phyloP scores from a whole-genome alignment of 2,113 vertebrate genomes.

The Cariama cristata region DNA sequence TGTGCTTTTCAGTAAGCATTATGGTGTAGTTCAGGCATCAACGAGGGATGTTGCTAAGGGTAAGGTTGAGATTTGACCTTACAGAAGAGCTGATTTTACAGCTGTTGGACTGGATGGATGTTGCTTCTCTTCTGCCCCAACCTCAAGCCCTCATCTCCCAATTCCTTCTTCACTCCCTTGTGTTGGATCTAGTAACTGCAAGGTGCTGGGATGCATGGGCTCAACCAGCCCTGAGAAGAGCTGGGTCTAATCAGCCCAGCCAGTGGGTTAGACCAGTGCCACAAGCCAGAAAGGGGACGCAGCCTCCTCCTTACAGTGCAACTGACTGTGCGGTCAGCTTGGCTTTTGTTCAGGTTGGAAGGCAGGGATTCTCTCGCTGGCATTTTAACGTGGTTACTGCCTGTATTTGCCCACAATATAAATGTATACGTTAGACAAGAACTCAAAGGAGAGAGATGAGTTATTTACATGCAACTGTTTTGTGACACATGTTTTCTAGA shows the following conservation, averaged over 20 bases:
- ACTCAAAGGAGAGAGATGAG: background rate
- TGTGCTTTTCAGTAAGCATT: background rate
- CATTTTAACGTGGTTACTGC: background rate
- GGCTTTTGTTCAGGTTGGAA: background rate
- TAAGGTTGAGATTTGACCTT: background rate
- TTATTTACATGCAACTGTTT: background rate
- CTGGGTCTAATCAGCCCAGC: background rate
- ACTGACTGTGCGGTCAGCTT: rapidly evolving
- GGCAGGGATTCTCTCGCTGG: background rate
- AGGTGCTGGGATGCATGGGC: rapidly evolving
- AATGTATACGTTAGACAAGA: background rate
- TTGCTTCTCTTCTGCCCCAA: background rate
- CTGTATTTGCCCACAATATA: background rate
- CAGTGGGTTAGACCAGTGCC: rapidly evolving
- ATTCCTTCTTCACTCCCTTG: background rate
- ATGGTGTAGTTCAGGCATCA: background rate
- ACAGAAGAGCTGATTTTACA: background rate
- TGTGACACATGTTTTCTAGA: background rate
- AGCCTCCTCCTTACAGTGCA: background rate
- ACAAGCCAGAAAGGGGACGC: background rate
- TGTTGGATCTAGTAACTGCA: background rate
- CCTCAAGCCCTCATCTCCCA: background rate
- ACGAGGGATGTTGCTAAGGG: background rate
- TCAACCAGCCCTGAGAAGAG: background rate
- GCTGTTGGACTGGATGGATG: background rate